phyloP scores from a whole-genome alignment of 2,113 vertebrate genomes.

The Ceyx cyanopectus region DNA sequence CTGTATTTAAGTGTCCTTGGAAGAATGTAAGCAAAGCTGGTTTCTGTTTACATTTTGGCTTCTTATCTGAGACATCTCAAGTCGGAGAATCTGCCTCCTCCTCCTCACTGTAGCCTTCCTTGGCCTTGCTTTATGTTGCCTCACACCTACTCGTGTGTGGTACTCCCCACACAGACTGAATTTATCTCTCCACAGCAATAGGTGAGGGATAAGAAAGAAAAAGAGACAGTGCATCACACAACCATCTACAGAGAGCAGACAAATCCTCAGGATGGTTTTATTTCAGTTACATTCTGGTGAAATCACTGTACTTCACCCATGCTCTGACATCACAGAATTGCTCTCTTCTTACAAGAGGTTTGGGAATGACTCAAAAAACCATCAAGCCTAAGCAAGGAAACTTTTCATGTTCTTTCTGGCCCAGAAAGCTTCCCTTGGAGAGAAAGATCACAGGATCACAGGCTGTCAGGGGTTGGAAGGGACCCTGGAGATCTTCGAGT shows the following conservation, averaged over 20 bases:
- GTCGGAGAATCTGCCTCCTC: background rate
- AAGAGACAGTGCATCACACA: background rate
- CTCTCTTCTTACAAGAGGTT: background rate
- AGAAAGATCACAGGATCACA: background rate
- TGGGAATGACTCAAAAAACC: background rate
- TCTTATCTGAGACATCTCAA: background rate
- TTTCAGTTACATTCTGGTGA: background rate
- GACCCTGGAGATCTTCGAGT: too few species aligned
- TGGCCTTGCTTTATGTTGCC: background rate
- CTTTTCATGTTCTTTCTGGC: background rate
- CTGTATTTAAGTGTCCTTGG: background rate
- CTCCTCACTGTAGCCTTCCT: background rate
- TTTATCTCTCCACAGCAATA: background rate
- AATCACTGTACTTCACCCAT: background rate
- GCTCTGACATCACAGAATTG: rapidly evolving
- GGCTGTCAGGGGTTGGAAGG: too few species aligned
- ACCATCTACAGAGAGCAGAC: background rate
- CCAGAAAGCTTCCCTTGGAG: background rate
- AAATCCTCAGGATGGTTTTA: background rate
- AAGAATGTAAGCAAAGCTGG: background rate
- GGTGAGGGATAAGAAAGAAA: background rate
- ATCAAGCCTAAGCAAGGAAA: background rate
- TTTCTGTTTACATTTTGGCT: background rate
- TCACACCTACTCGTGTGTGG: background rate
- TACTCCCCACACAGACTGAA: background rate